Percentiles rank a stretch among this genome's conserved stretches.
Conservation (phyloP, 2,113 vertebrate species). For the Phoxinus phoxinus region DNA sequence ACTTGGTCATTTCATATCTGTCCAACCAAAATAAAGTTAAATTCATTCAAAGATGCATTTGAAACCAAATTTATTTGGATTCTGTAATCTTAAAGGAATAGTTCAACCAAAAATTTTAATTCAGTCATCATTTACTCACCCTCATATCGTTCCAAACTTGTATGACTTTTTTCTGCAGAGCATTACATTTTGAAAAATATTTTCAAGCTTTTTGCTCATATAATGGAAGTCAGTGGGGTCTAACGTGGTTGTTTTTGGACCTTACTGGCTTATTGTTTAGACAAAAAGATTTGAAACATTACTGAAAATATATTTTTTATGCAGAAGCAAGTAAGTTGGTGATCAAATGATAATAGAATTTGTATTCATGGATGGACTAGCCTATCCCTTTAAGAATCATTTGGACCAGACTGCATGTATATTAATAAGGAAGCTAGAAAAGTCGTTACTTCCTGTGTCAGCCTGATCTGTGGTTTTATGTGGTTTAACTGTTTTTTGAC, state of each 20-base stretch:
- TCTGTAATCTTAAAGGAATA: not conserved
- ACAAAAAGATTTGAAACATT: not conserved
- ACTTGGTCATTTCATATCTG: not conserved
- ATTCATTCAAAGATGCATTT: not conserved
- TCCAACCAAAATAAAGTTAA: not conserved
- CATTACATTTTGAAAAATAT: not conserved
- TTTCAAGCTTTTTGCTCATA: not conserved
- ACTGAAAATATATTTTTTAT: not conserved
- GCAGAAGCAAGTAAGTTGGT: not conserved
- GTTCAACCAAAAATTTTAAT: no score
- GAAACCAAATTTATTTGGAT: not conserved
- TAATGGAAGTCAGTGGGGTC: not conserved
- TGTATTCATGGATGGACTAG: not conserved
- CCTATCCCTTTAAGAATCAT: constrained; percentile 13
- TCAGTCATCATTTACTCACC: not conserved
- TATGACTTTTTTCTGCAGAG: not conserved
- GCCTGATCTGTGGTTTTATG: constrained; percentile 39
- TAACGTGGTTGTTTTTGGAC: not conserved
- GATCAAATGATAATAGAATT: not conserved
- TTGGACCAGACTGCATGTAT: not conserved
- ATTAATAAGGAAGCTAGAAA: constrained; percentile 36
- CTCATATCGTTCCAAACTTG: not conserved
- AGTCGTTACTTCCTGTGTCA: constrained; percentile 8
- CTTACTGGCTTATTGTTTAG: not conserved
- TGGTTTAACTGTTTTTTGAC: not conserved